These are phyloP conservation scores for Ceramica pisi DNA, from an alignment of 2,888 invertebrate genomes.

Conservation along the genomic window DNA sequence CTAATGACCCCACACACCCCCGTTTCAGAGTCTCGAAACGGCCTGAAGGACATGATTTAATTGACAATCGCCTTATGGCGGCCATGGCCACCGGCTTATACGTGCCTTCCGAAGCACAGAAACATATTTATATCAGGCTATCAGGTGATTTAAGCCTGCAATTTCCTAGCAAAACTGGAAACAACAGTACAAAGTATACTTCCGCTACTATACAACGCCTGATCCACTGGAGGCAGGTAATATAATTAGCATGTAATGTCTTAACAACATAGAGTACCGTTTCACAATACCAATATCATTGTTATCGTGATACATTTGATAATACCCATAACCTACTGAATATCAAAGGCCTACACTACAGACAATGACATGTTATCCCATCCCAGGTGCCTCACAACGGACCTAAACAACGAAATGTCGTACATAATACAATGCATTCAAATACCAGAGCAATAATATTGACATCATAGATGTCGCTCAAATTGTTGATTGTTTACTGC, in stretches of 20 bases:
- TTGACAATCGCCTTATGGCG: too few species aligned
- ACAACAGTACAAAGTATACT: too few species aligned
- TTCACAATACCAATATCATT: not conserved
- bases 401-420: slow-evolving; percentile 14
- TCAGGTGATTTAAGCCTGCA: too few species aligned
- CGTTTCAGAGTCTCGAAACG: too few species aligned
- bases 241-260: not conserved
- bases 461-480: slow-evolving; percentile 5
- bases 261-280: not conserved
- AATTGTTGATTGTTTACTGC: slow-evolving; percentile 17
- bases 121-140: too few species aligned
- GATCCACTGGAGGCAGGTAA: too few species aligned
- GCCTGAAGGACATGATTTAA: too few species aligned
- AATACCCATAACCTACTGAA: slow-evolving; percentile 3
- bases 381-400: not conserved
- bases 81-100: too few species aligned
- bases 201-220: too few species aligned
- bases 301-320: not conserved
- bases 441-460: slow-evolving; percentile 13
- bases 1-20: too few species aligned
- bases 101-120: too few species aligned
- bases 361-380: not conserved
- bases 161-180: too few species aligned
- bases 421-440: slow-evolving; percentile 11
- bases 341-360: not conserved